Percentiles rank a stretch among this genome's conserved stretches.
These are phyloP conservation scores for Malurus splendens DNA, from an alignment of 2,797 vertebrate genomes.

Conservation along the genomic window DNA sequence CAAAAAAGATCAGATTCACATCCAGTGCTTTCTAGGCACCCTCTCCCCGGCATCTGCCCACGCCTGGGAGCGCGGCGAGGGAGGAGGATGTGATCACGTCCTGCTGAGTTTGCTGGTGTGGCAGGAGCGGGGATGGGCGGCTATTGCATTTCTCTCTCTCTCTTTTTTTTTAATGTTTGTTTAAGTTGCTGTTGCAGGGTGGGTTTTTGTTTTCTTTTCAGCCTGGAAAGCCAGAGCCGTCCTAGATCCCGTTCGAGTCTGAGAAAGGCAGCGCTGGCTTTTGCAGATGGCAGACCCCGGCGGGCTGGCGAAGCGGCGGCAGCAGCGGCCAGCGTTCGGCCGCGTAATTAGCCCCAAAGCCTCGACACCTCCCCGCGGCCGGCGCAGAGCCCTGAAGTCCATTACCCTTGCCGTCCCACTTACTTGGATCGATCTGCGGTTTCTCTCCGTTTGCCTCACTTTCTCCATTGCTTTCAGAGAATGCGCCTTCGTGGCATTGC, in stretches of 20 bases:
- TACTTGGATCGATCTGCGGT: slow-evolving; percentile 85
- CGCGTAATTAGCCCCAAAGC: slow-evolving; percentile 19
- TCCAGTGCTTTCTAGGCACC: neutral
- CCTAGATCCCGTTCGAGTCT: neutral
- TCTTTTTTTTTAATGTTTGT: fast-evolving
- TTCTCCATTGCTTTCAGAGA: slow-evolving; percentile 79
- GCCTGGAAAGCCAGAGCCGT: neutral
- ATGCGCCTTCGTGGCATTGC: slow-evolving; percentile 78
- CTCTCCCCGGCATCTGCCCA: neutral
- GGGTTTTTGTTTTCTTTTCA: neutral
- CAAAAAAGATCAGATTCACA: neutral
- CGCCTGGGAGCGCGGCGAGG: neutral
- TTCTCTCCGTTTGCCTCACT: slow-evolving; percentile 79
- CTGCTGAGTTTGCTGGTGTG: neutral
- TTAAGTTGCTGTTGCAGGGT: neutral
- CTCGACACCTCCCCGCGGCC: slow-evolving; percentile 28
- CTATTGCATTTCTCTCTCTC: neutral
- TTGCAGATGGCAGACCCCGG: neutral
- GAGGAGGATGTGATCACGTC: neutral
- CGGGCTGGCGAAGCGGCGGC: neutral
- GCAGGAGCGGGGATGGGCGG: neutral
- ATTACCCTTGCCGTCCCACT: slow-evolving; percentile 62
- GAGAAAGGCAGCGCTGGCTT: neutral
- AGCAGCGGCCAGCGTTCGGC: neutral
- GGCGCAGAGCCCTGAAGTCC: slow-evolving; percentile 1